Base-by-base conservation (phyloP, 2,113 vertebrate genomes). In the Sorex fumeus region DNA sequence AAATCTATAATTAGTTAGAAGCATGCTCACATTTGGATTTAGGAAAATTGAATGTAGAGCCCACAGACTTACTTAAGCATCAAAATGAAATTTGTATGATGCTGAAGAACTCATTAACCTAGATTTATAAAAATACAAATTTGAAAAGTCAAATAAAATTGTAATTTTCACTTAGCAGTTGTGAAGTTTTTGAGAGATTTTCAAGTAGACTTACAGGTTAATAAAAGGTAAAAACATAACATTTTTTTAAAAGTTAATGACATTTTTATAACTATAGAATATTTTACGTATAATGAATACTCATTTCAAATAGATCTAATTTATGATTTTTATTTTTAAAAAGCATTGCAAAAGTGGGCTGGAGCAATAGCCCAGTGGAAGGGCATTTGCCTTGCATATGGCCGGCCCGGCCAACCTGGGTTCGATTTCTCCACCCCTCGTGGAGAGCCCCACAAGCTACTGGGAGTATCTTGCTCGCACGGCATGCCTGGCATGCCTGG, bases 141-240 rank as follows among this genome's bases (percentile, higher is more conserved):
- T 19, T 72, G 78, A 72, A 72, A 79, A 30, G 30, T 45, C 4
- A 66, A 47, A 45, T 47, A 78, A 60, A n/a, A 53, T 34, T 72
- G 32, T 78, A 74, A 53, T 69, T 10, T 80, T 50, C 13, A 72
- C 66, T 40, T 77, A 21, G 25, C 3, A 57, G 8, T 1, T 87
- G 25, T 84, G 16, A 53, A 32, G 21, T 93, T 57, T 36, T 12
- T 53, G 82, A 67, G 67, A 1, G 57, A 60, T 60, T 71, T 88
- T 76, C 19, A 80, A 84, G 27, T 67, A 47, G 32, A 36, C 64
- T 90, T 80, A 62, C 43, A 91, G 9, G 71, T 60, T 70, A 57
- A n/a, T 27, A 30, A 25, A 4, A 50, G 47, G 47, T 9, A 50
- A 50, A 12, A 50, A 60, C 47, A 57, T 28, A 69, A 11, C 4